Base-by-base conservation (phyloP, 1,140 invertebrate genomes). In the Drosophila sulfurigaster region DNA sequence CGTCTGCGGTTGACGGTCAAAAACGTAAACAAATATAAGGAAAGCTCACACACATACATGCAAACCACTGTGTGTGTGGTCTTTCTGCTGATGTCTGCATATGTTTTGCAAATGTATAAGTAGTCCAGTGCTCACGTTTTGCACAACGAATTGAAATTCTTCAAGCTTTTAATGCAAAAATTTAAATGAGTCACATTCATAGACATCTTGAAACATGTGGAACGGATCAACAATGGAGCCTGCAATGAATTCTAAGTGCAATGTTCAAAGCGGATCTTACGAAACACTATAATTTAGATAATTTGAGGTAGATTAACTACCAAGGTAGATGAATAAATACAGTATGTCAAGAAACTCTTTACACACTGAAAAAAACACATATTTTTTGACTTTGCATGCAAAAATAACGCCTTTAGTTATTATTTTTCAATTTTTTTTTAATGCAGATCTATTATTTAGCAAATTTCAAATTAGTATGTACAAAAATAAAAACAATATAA, bases 271-370 rank as follows among this genome's bases (percentile, higher is more conserved):
- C 11, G 16, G 15, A 64, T 64, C 20, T 64, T 64, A n/a, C 30
- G n/a, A 49, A 54, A 54, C 32, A 4, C 16, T 5, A 13, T 20
- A 46, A 62, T 57, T 46, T 15, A 74, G 71, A 69, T 74, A 74
- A 51, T 45, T 7, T n/a, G 30, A 20, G 57, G 49, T 32, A 28
- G 46, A 58, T 72, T 30, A 64, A 30, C 41, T 43, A 43, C 41
- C 41, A 13, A 43, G 11, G 41, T 13, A 43, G 11, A 43, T 43
- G 41, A 13, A 43, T 13, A 43, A n/a, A n/a, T 43, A 41, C 1
- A 1, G 11, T 41, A n/a, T n/a, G n/a, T n/a, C n/a, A n/a, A n/a
- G n/a, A n/a, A n/a, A n/a, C n/a, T n/a, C n/a, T n/a, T n/a, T n/a
- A n/a, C n/a, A n/a, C n/a, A n/a, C n/a, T n/a, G n/a, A n/a, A n/a